Percentiles rank a stretch among this genome's conserved stretches.
Conservation (phyloP, 2,797 vertebrate genomes). For the Eulemur coronatus region DNA sequence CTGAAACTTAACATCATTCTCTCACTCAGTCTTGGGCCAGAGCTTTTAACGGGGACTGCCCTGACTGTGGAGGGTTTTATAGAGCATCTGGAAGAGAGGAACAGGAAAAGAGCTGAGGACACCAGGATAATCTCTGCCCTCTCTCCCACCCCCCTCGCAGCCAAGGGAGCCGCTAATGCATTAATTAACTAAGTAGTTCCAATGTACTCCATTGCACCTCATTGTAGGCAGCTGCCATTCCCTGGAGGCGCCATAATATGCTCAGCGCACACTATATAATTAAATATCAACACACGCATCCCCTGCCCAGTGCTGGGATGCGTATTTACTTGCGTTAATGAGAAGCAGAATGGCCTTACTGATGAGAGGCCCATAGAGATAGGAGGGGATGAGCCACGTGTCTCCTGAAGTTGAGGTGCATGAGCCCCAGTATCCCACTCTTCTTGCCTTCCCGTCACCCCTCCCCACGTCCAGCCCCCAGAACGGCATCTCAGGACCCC, state of each 20-base stretch:
- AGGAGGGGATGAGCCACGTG: neutral
- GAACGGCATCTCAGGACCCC: neutral
- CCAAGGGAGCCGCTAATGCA: neutral
- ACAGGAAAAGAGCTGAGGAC: conserved; percentile 47
- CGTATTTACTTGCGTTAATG: conserved; percentile 71
- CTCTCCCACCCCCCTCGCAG: neutral
- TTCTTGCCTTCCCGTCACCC: neutral
- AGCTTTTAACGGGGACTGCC: neutral
- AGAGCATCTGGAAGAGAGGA: neutral
- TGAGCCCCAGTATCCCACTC: fast-evolving
- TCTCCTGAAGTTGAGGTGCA: neutral
- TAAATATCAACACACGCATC: conserved; percentile 74
- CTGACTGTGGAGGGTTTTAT: neutral
- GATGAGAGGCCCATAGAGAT: neutral
- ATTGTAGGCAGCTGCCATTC: conserved; percentile 52
- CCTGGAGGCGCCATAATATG: conserved; percentile 59
- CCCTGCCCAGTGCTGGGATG: conserved; percentile 56
- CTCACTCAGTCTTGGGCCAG: neutral
- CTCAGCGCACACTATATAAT: conserved; percentile 68
- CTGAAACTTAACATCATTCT: neutral
- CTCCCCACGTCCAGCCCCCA: neutral
- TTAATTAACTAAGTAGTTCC: conserved; percentile 68
- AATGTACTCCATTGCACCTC: conserved; percentile 25
- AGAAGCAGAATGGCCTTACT: conserved; percentile 69
- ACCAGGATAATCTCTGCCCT: conserved; percentile 18